Evolutionary conservation across 2,797 vertebrate species (phyloP).

Genomic region (Enteromius mattozi): DNA sequence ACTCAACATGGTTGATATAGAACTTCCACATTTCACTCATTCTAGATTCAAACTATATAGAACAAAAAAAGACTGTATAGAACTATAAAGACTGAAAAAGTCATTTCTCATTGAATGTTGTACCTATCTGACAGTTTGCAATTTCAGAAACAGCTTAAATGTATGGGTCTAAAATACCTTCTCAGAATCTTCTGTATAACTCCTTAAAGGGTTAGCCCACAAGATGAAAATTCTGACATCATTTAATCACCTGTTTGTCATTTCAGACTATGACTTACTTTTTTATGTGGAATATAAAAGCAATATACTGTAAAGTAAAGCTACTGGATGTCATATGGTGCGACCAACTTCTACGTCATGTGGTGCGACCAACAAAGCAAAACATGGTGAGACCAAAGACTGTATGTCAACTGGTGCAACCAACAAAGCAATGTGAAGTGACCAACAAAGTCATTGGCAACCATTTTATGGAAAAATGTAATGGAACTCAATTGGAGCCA

Average conservation of each 20-base stretch:
- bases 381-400: background rate
- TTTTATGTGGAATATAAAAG: no score
- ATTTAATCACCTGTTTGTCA: no score
- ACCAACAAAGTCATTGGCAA: background rate
- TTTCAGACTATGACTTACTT: no score
- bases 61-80: no score
- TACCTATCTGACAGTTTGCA: no score
- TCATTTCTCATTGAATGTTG: background rate
- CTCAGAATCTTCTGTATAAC: background rate
- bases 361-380: background rate
- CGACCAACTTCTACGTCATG: background rate
- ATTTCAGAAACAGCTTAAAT: no score
- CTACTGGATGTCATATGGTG: background rate
- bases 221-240: no score
- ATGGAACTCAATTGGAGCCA: background rate
- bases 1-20: background rate
- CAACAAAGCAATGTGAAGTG: background rate
- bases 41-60: background rate
- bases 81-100: background rate
- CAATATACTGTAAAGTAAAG: background rate
- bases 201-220: no score
- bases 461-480: background rate
- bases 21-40: background rate
- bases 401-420: background rate
- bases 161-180: no score